phyloP scores from a whole-genome alignment of 2,888 invertebrate genomes.

The Chironomus riparius region DNA sequence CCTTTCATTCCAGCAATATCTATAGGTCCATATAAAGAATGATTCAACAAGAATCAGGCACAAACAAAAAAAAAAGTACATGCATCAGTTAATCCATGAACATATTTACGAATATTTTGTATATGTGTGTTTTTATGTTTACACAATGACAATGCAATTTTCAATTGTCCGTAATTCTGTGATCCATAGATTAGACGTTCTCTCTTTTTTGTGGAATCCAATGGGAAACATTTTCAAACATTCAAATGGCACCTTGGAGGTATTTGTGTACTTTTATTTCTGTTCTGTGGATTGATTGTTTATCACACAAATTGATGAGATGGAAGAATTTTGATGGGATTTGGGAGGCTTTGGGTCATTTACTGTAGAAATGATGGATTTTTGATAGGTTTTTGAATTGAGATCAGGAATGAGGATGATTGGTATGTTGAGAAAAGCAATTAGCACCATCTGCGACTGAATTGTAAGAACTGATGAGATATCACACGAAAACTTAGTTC shows the following conservation, averaged over 20 bases:
- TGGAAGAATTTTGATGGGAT: not conserved
- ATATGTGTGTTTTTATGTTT: not conserved
- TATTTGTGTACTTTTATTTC: not conserved
- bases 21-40: not conserved
- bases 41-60: constrained; percentile 11
- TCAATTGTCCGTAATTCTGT: not conserved
- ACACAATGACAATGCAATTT: constrained; percentile 9
- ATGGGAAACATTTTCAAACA: too few relatives aligned
- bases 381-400: too few relatives aligned
- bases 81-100: not conserved
- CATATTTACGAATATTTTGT: not conserved
- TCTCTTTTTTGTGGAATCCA: too few relatives aligned
- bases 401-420: not conserved
- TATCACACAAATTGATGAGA: not conserved
- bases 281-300: not conserved
- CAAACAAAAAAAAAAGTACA: not conserved
- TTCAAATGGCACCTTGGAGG: not conserved
- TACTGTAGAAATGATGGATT: too few relatives aligned
- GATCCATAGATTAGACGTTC: too few relatives aligned
- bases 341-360: too few relatives aligned
- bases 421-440: not conserved
- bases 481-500: too few relatives aligned
- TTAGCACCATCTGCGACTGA: too few relatives aligned
- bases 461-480: too few relatives aligned
- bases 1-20: not conserved